Percentiles rank a stretch among this genome's conserved stretches.
Evolutionary conservation across 1,140 invertebrate species (phyloP).

Genomic region (Formica selysi): DNA sequence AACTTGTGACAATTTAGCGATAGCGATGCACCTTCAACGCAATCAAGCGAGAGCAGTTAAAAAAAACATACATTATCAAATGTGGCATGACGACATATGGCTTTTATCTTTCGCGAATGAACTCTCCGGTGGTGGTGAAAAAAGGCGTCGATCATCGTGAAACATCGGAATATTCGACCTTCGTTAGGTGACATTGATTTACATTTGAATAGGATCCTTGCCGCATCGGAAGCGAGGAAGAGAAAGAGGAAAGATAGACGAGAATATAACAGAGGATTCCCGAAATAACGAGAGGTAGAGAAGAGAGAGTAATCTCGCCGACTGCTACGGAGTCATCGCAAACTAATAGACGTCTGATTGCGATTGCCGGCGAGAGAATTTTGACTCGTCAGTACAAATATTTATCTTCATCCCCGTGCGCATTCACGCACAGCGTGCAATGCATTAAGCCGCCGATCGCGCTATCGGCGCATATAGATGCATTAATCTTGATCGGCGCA

Average conservation of each 20-base stretch:
- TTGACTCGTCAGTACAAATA: conserved; percentile 83
- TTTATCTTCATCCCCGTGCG: conserved; percentile 80
- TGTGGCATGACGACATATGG: conserved; percentile 7
- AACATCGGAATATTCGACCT: conserved; percentile 61
- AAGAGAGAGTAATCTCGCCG: conserved; percentile 20
- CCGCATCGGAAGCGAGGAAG: neutral
- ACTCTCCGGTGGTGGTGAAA: conserved; percentile 48
- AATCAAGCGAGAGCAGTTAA: neutral
- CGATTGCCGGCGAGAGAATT: conserved; percentile 74
- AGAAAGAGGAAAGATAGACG: conserved; percentile 30
- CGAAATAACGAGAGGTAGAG: conserved; percentile 4
- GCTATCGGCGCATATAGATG: conserved; percentile 76
- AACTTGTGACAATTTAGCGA: neutral
- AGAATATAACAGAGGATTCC: neutral
- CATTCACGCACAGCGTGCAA: conserved; percentile 74
- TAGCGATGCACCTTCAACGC: neutral
- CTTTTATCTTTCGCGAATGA: conserved; percentile 42
- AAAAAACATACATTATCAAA: conserved; percentile 16
- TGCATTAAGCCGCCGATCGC: conserved; percentile 76
- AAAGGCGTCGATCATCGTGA: conserved; percentile 56
- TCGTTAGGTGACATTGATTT: conserved; percentile 75
- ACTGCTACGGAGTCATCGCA: conserved; percentile 66
- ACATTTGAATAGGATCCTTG: conserved; percentile 71
- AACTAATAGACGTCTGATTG: conserved; percentile 80
- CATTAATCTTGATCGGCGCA: conserved; percentile 82